These are phyloP conservation scores for Geophilus truncorum DNA, from an alignment of 2,888 invertebrate genomes.

Conservation along the genomic window DNA sequence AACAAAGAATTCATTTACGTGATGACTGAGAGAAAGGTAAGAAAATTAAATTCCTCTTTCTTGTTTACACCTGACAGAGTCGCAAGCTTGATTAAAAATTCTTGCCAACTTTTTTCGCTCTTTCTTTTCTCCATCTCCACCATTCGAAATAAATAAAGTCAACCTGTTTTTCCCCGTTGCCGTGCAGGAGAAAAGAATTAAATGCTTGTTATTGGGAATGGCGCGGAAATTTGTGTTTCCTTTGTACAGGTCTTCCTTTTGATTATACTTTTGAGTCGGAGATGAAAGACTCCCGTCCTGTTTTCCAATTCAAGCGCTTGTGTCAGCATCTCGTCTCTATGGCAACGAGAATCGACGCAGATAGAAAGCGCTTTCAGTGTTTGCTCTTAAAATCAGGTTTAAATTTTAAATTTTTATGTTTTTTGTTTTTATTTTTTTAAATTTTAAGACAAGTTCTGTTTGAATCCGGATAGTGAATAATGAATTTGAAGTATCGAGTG, in stretches of 20 bases:
- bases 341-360: neutral
- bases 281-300: conserved; percentile 4
- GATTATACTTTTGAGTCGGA: conserved; percentile 5
- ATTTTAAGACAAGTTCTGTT: neutral
- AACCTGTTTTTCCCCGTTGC: neutral
- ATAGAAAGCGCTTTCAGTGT: neutral
- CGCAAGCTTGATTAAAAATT: conserved; percentile 1
- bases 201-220: neutral
- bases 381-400: neutral
- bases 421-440: neutral
- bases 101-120: neutral
- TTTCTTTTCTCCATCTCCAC: neutral
- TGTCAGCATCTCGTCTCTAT: neutral
- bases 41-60: conserved; percentile 37
- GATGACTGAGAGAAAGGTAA: conserved; percentile 83
- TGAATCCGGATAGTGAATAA: neutral
- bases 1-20: conserved; percentile 87
- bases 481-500: neutral
- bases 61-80: neutral
- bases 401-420: neutral
- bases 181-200: neutral
- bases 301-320: conserved; percentile 4
- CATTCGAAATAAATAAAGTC: neutral
- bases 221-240: neutral
- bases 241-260: neutral